Evolutionary conservation across 2,113 vertebrate species (phyloP).

Genomic region (Cheilinus undulatus): DNA sequence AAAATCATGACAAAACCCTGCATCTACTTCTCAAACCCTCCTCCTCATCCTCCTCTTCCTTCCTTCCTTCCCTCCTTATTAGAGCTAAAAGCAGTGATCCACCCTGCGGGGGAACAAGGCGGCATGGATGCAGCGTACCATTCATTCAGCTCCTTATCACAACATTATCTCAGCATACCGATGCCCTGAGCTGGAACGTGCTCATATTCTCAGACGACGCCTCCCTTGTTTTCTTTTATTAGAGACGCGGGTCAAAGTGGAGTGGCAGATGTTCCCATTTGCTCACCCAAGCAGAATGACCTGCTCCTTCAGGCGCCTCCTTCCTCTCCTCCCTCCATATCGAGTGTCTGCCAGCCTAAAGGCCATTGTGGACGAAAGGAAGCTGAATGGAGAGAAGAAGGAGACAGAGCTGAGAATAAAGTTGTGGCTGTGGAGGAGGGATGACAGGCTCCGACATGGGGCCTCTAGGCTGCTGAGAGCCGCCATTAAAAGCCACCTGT

Average conservation of each 20-base stretch:
- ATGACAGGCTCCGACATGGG: constrained; percentile 23
- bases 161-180: constrained; percentile 83
- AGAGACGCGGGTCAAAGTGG: constrained; percentile 70
- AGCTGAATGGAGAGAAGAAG: constrained; percentile 49
- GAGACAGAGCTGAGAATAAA: constrained; percentile 54
- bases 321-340: constrained; percentile 69
- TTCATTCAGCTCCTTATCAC: constrained; percentile 74
- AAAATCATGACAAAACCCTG: constrained; percentile 18
- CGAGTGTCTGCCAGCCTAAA: constrained; percentile 57
- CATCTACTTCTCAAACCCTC: constrained; percentile 17
- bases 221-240: constrained; percentile 65
- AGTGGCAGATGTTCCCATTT: constrained; percentile 80
- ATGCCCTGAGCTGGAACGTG: constrained; percentile 79
- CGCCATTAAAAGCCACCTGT: constrained; percentile 78
- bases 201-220: constrained; percentile 73
- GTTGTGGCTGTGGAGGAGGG: constrained; percentile 27
- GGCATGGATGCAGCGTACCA: constrained; percentile 50
- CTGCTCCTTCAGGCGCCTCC: constrained; percentile 70
- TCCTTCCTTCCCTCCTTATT: constrained; percentile 14
- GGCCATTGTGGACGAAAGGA: constrained; percentile 60
- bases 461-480: constrained; percentile 43
- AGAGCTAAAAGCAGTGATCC: constrained; percentile 34
- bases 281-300: constrained; percentile 79
- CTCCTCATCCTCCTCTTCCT: constrained; percentile 31
- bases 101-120: constrained; percentile 21